Conservation (phyloP, 1,140 invertebrate genomes). For the Tetragonula clypearis region DNA sequence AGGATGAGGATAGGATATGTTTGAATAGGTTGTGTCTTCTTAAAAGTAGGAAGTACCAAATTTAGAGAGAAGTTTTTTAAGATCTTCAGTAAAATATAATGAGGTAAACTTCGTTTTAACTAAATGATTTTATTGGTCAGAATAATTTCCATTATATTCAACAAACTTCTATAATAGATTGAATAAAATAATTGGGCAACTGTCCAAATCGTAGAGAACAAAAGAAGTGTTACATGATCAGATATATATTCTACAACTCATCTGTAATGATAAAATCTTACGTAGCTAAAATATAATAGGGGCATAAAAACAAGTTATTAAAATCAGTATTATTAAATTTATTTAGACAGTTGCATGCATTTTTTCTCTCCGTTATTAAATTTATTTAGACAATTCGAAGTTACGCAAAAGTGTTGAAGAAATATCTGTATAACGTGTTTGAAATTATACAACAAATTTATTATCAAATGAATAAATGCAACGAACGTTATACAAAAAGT, state of each 20-base stretch:
- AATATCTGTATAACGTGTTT: not conserved
- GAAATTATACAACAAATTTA: conserved; percentile 36
- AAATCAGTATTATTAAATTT: not conserved
- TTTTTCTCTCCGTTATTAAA: not conserved
- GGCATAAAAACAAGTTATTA: not conserved
- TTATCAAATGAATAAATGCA: conserved; percentile 50
- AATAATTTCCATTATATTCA: not conserved
- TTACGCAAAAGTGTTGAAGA: not conserved
- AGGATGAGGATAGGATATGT: not conserved
- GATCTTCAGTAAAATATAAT: not conserved
- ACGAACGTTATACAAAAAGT: conserved; percentile 41
- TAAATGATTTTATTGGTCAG: conserved; percentile 1
- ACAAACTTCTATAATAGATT: not conserved
- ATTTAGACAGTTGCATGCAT: not conserved
- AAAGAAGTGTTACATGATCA: not conserved
- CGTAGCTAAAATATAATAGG: not conserved
- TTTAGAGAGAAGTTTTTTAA: not conserved
- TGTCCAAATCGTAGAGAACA: not conserved
- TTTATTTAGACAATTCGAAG: not conserved
- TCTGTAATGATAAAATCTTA: not conserved
- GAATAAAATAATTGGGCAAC: not conserved
- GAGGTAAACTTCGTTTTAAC: not conserved
- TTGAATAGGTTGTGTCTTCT: too few species aligned
- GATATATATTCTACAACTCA: not conserved
- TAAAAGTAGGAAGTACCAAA: not conserved